These are phyloP conservation scores for Lophura nycthemera DNA, from an alignment of 2,113 vertebrate genomes.

Conservation along the genomic window DNA sequence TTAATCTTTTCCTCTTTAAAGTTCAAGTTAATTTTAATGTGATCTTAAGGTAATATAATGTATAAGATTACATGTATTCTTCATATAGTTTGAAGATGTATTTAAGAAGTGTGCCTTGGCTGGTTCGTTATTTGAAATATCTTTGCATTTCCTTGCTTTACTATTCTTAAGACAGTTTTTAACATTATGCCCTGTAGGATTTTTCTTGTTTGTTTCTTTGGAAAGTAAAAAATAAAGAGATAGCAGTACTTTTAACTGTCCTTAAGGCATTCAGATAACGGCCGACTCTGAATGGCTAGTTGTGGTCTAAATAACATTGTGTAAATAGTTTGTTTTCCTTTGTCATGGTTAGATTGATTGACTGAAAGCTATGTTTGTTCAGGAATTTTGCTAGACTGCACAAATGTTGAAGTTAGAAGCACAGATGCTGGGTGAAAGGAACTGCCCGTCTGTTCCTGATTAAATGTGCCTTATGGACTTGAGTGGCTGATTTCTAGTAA, in stretches of 20 bases:
- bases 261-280: background rate
- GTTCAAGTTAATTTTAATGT: background rate
- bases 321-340: conserved; percentile 15
- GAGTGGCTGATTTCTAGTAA: conserved; percentile 4
- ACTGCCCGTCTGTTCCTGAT: background rate
- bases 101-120: background rate
- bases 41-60: background rate
- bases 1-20: background rate
- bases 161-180: background rate
- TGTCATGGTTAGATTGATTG: background rate
- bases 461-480: background rate
- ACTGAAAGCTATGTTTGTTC: background rate
- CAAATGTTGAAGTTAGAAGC: background rate
- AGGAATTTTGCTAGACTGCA: background rate
- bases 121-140: background rate
- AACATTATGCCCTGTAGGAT: background rate
- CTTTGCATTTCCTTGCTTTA: background rate
- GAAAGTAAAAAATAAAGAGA: background rate
- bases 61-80: background rate
- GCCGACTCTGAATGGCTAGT: background rate
- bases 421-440: background rate
- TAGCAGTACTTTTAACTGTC: background rate
- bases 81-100: background rate
- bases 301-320: background rate
- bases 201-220: background rate